phyloP scores from a whole-genome alignment of 1,140 invertebrate genomes.

The Sinella curviseta region DNA sequence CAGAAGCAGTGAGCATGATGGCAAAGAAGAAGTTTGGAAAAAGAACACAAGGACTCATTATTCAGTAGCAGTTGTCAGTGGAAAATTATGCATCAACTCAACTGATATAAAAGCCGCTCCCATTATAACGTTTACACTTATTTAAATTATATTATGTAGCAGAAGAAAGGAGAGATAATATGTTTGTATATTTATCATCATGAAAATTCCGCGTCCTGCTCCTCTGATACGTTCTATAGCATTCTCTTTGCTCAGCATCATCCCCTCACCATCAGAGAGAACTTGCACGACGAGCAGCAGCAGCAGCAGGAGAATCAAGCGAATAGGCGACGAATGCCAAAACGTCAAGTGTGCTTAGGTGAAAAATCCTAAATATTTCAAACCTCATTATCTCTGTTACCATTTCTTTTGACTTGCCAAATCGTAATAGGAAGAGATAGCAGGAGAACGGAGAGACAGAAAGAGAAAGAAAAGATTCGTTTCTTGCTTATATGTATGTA shows the following conservation, averaged over 20 bases:
- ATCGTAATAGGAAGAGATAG: background rate
- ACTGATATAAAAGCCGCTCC: conserved; percentile 19
- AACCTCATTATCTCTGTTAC: conserved; percentile 22
- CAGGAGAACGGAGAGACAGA: background rate
- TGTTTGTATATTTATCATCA: background rate
- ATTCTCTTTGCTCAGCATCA: background rate
- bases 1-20: no score
- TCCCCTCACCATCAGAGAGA: background rate
- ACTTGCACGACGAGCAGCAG: background rate
- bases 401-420: conserved; percentile 15
- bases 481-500: background rate
- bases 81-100: background rate
- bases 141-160: conserved; percentile 4
- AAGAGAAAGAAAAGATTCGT: background rate
- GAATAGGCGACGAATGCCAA: conserved; percentile 9
- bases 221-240: background rate
- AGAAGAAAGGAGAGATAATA: background rate
- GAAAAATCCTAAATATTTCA: conserved; percentile 28
- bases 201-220: background rate
- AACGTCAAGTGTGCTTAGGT: conserved; percentile 23
- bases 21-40: no score
- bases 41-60: background rate
- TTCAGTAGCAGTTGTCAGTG: conserved; percentile 7
- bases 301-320: no score
- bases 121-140: background rate